phyloP scores from a whole-genome alignment of 1,140 invertebrate species.

The Drosophila sechellia region DNA sequence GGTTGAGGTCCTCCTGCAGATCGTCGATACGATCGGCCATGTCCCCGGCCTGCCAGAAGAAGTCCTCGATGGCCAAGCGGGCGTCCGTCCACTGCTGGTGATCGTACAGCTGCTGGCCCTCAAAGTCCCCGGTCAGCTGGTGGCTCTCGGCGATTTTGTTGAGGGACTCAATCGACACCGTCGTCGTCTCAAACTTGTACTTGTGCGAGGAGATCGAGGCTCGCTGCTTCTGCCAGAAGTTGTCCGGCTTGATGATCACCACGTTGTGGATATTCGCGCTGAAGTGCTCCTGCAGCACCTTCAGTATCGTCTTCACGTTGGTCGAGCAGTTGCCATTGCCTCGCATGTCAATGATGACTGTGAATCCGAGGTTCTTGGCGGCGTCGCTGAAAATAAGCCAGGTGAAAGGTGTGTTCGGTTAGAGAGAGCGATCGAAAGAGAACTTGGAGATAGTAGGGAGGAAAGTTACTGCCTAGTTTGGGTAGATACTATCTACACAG shows the following conservation, averaged over 20 bases:
- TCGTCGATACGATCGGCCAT: constrained; percentile 96
- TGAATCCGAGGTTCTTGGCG: constrained; percentile 94
- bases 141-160: constrained; percentile 95
- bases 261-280: constrained; percentile 94
- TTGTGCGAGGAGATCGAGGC: constrained; percentile 98
- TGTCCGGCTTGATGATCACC: constrained; percentile 99
- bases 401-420: constrained; percentile 68
- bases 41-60: constrained; percentile 97
- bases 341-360: constrained; percentile 98
- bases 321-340: constrained; percentile 94
- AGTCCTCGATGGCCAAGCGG: constrained; percentile 96
- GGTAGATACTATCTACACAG: neutral
- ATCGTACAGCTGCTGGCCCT: constrained; percentile 97
- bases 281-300: constrained; percentile 98
- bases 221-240: constrained; percentile 99
- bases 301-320: constrained; percentile 97
- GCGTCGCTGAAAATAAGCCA: constrained; percentile 90
- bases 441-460: neutral
- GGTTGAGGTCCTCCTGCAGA: constrained; percentile 94
- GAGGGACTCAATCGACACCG: constrained; percentile 97
- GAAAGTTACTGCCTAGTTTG: neutral
- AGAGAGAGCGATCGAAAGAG: constrained; percentile 30
- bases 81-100: constrained; percentile 98
- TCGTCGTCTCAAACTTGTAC: constrained; percentile 99
- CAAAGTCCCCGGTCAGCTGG: constrained; percentile 96